Conservation (phyloP, 2,888 invertebrate species). For the Cryptosula pallasiana region DNA sequence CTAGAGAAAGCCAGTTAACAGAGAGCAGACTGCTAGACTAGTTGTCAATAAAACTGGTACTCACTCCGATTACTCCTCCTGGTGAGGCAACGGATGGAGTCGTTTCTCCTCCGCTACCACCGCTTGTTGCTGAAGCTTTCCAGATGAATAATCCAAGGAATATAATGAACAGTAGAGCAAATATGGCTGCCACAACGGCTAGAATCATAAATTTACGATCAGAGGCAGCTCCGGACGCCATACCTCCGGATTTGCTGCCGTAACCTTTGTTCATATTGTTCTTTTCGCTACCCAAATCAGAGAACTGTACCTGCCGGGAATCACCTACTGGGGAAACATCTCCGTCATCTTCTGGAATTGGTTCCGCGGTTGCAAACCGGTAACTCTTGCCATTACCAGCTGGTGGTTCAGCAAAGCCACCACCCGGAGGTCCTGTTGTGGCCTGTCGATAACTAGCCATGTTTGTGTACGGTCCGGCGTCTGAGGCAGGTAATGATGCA, state of each 20-base stretch:
- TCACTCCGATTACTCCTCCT: no score
- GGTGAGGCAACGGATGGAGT: neutral
- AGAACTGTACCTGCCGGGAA: slow-evolving; percentile 15
- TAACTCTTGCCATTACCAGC: slow-evolving; percentile 21
- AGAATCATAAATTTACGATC: neutral
- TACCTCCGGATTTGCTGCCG: neutral
- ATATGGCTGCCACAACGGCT: neutral
- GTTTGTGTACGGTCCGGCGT: neutral
- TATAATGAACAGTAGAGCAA: neutral
- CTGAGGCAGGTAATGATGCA: neutral
- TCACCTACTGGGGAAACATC: neutral
- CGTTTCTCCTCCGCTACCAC: neutral
- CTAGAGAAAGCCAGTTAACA: no score
- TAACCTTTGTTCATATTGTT: neutral
- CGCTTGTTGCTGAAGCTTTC: neutral
- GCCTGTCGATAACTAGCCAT: slow-evolving; percentile 22
- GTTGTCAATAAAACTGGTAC: neutral
- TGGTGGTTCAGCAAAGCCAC: neutral
- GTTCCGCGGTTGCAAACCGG: neutral
- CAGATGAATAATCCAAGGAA: neutral
- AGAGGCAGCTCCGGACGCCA: neutral
- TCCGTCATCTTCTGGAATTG: slow-evolving; percentile 11
- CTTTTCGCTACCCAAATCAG: neutral
- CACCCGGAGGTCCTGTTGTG: neutral
- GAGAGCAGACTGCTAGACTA: neutral